These are phyloP conservation scores for Ptychochromis oligacanthus DNA, from an alignment of 2,113 vertebrate genomes.

Conservation along the genomic window DNA sequence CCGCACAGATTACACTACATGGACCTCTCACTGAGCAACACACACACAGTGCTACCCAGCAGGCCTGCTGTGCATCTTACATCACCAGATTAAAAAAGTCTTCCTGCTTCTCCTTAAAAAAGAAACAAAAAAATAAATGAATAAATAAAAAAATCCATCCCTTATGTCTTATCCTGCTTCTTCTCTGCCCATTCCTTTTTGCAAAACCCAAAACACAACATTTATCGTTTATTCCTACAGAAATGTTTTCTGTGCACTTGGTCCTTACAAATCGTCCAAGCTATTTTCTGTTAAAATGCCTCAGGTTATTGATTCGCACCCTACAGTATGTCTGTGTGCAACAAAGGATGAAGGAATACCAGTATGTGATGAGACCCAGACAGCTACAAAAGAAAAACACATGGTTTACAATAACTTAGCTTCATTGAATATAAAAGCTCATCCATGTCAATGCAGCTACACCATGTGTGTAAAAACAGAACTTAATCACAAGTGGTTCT, in stretches of 20 bases:
- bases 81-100: conserved; percentile 48
- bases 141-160: neutral
- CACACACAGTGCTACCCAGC: neutral
- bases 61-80: conserved; percentile 14
- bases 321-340: neutral
- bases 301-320: neutral
- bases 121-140: neutral
- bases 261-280: neutral
- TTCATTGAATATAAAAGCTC: too few relatives aligned
- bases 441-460: too few relatives aligned
- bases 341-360: too few relatives aligned
- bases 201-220: rapidly evolving
- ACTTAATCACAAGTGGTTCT: too few relatives aligned
- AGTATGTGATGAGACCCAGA: neutral
- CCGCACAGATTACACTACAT: conserved; percentile 29
- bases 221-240: rapidly evolving
- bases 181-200: rapidly evolving
- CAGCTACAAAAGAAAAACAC: too few relatives aligned
- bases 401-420: too few relatives aligned
- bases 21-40: neutral
- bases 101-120: conserved; percentile 18
- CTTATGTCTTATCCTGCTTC: neutral
- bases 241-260: neutral
- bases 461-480: too few relatives aligned
- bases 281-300: neutral